Evolutionary conservation across 2,113 vertebrate species (phyloP), one percentile per base, ranked within the genome.

Genomic region (Pteronura brasiliensis): DNA sequence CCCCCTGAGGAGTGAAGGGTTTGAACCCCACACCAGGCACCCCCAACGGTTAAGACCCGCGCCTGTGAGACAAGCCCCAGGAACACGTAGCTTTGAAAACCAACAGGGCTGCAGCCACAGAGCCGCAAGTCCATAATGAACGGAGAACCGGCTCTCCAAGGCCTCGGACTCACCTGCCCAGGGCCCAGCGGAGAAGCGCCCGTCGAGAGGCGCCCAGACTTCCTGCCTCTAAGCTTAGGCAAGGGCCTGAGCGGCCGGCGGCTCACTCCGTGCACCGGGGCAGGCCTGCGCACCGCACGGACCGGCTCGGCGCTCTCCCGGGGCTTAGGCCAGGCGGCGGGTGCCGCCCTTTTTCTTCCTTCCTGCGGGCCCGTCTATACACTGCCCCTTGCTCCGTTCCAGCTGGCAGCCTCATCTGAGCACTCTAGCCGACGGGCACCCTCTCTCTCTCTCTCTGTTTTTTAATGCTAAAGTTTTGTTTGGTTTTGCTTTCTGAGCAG

Each of bases 231-330:
- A 34, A 8, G 36, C 52, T 71, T 34, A 72, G 42, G 44, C 15
- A 0, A 4, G 4, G 4, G 21, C 34, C 13, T 20, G 17, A 52
- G n/a, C 59, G 29, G 14, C 10, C 20, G 21, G 55, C 27, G 25
- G 13, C 55, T 34, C 12, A 82, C 15, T 18, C 0, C 34, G 49
- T 27, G 7, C 39, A 31, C 44, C 44, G 44, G 44, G 9, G 10
- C 14, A 31, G 10, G 17, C 27, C 21, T 12, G 29, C 23, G 3
- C 27, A 10, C 1, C 1, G 1, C 11, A 9, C 20, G 1, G 7
- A 2, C 14, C 2, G 0, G 20, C 44, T 76, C 2, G 0, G 1
- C 0, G 9, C 42, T 74, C 31, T 27, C 39, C 5, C 11, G 15
- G n/a, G 12, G 76, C 27, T 31, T 25, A 29, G 20, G 36, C 13